Base-by-base conservation (phyloP, 2,797 vertebrate genomes). In the Podargus strigoides region DNA sequence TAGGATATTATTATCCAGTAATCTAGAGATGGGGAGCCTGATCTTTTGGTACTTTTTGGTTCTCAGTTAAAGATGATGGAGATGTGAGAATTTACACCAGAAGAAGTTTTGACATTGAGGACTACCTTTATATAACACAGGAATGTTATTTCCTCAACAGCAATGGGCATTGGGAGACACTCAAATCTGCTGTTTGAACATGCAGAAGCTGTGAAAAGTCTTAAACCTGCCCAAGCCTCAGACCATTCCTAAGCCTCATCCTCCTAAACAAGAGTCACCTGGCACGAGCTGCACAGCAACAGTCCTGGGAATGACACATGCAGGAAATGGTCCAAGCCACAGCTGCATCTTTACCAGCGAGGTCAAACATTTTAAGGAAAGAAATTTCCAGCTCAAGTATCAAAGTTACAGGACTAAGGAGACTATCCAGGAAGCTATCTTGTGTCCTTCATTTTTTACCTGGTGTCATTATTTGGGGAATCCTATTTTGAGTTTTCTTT, bases 1-100 rank as follows among this genome's bases (percentile, higher is more conserved):
- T 90, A 77, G 87, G 67, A 87, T 89, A 87, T 88, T 95, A 94
- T 90, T 89, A 95, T 60, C 87, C 49, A 64, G 52, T 92, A 85
- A 88, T 94, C 83, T 91, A 79, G 52, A 88, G 67, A 84, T 30
- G 34, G 34, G 53, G 39, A 92, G 23, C 44, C 60, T 91, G 55
- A 86, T 93, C 41, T 32, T 76, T 50, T n/a, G 50, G 67, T 81
- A 63, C 55, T 49, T 90, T 92, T 72, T 63, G 30, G 24, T 41
- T 66, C 28, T 86, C 34, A 49, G 53, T 73, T 93, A 83, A 89
- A 87, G 82, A 37, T 1, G 6, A 39, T 15, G 44, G 46, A 73
- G 53, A 37, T 36, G 19, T 56, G 28, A 77, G 27, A 78, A 85
- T 85, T 93, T 74, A 69, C 30, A 41, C 9, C 3, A 6, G 46